Base-by-base conservation (phyloP, 2,797 vertebrate species). In the Pseudochaenichthys georgianus region DNA sequence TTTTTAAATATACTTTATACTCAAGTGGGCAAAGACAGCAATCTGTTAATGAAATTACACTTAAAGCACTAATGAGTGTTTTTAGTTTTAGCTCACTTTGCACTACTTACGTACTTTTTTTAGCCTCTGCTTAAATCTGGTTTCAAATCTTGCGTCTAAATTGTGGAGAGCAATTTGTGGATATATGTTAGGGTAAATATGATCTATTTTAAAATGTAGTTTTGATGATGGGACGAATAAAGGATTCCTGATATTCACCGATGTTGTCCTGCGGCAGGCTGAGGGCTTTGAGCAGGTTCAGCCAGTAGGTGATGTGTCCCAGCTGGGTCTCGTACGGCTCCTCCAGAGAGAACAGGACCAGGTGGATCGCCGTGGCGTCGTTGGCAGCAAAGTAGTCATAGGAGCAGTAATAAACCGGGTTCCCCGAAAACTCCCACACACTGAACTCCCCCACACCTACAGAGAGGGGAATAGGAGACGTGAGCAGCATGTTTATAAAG, bases 341-440 rank as follows among this genome's bases (percentile, higher is more conserved):
- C 93, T 99, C 98, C 2, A 99, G 95, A 86, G 96, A 99, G 89
- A 99, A 99, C 62, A 97, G 93, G 0, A 99, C 95, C 89, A 97
- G 31, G 68, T 99, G 98, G 91, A 99, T 90, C 3, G 98, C 95
- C 0, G 96, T 97, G 80, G 92, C 83, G 64, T 99, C 98, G 38
- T 99, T 98, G 52, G 96, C 96, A 53, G 96, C 97, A 79, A 99
- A 99, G 92, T 98, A 98, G 86, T 99, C 98, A 0, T 99, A 99
- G 85, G 96, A 95, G 93, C 98, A 99, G 92, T 96, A 96, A 86
- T 98, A 99, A 3, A 98, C 97, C 0, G 97, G 97, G 88, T 98
- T 99, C 65, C 98, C 98, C 13, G 98, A 98, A 77, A 99, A 99
- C 88, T 99, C 98, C 98, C 98, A 99, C 60, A 97, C 93, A 31